Evolutionary conservation across 2,113 vertebrate species (phyloP).

Genomic region (Pontoporia blainvillei): DNA sequence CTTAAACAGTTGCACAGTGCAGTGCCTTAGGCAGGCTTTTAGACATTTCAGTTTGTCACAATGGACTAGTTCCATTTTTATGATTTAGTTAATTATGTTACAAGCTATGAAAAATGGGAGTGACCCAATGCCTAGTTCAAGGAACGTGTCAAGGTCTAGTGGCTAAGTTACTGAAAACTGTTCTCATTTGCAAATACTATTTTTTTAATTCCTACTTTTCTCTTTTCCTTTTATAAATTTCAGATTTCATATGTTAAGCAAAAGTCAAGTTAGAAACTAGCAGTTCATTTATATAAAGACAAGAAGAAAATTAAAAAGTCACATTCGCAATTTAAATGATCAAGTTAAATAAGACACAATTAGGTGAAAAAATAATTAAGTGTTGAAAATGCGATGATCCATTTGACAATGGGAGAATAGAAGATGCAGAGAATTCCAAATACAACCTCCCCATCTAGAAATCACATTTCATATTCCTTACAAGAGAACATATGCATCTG

Average conservation of each 20-base stretch:
- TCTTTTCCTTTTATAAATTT: conserved; percentile 16
- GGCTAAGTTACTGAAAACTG: not conserved
- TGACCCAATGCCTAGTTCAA: conserved; percentile 47
- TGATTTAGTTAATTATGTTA: conserved; percentile 71
- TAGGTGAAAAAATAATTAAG: conserved; percentile 62
- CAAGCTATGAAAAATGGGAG: conserved; percentile 60
- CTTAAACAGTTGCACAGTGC: conserved; percentile 34
- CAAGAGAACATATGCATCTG: not conserved
- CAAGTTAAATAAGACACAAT: conserved; percentile 45
- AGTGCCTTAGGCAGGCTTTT: conserved; percentile 60
- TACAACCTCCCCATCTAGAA: not conserved
- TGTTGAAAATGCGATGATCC: conserved; percentile 54
- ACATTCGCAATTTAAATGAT: conserved; percentile 31
- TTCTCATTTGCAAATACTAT: not conserved
- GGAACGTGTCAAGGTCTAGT: not conserved
- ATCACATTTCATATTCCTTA: not conserved
- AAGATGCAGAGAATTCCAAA: conserved; percentile 16
- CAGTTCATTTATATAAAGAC: conserved; percentile 3
- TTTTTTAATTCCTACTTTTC: not conserved
- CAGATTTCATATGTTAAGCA: conserved; percentile 19
- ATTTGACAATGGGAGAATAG: conserved; percentile 30
- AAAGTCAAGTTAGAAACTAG: conserved; percentile 26
- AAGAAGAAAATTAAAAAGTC: conserved; percentile 5
- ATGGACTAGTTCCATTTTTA: conserved; percentile 66
- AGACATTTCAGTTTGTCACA: conserved; percentile 69